Evolutionary conservation across 1,140 invertebrate genomes (phyloP).

Genomic region (Lethocerus indicus): DNA sequence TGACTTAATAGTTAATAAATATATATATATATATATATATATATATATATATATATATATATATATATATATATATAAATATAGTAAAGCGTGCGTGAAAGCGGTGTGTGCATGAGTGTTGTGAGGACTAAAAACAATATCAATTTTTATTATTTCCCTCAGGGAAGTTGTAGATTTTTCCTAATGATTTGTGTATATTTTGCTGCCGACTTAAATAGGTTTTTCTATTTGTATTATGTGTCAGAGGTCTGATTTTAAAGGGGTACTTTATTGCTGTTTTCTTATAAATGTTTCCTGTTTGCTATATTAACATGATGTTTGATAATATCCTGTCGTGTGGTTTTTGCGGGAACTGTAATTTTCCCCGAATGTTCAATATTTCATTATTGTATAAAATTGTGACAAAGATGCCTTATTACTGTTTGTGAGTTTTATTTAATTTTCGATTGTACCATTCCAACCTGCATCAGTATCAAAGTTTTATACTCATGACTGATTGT

Average conservation of each 20-base stretch:
- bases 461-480: slow-evolving; percentile 10
- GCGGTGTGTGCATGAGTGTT: too few relatives aligned
- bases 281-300: slow-evolving; percentile 11
- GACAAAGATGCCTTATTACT: slow-evolving; percentile 21
- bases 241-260: slow-evolving; percentile 15
- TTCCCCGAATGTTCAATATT: slow-evolving; percentile 14
- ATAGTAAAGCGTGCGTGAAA: slow-evolving; percentile 13
- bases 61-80: too few relatives aligned
- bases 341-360: slow-evolving; percentile 8
- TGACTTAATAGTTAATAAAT: slow-evolving; percentile 12
- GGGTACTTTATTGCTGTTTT: slow-evolving; percentile 20
- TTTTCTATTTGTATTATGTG: slow-evolving; percentile 14
- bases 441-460: slow-evolving; percentile 5
- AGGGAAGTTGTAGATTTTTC: slow-evolving; percentile 12
- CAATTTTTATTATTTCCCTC: slow-evolving; percentile 12
- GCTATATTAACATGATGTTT: slow-evolving; percentile 1
- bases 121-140: slow-evolving; percentile 12
- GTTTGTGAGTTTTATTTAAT: slow-evolving; percentile 18
- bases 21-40: too few relatives aligned
- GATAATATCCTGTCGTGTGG: slow-evolving; percentile 13
- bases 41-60: too few relatives aligned
- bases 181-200: slow-evolving; percentile 11
- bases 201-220: slow-evolving; percentile 11
- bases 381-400: slow-evolving; percentile 17
- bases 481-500: slow-evolving; percentile 18